Conservation (phyloP, 2,888 invertebrate genomes). For the Xestia ashworthii region DNA sequence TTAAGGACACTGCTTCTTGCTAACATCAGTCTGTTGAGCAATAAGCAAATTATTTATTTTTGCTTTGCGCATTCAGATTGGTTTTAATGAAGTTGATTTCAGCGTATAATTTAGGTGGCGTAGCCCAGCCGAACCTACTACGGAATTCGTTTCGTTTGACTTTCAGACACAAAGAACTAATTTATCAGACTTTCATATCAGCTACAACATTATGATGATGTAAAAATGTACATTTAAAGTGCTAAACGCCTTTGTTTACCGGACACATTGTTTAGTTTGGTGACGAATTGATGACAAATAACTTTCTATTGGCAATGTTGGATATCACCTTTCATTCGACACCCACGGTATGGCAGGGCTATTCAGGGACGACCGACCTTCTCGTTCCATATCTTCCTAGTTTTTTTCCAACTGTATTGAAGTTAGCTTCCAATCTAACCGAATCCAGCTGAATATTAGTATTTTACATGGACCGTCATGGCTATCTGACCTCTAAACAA, state of each 20-base stretch:
- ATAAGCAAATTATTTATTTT: slow-evolving; percentile 12
- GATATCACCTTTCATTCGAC: not conserved
- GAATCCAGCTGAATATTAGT: not conserved
- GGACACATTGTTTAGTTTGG: not conserved
- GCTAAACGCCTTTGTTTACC: not conserved
- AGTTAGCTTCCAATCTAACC: not conserved
- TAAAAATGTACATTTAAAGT: slow-evolving; percentile 1
- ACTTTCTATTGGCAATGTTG: not conserved
- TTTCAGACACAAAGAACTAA: slow-evolving; percentile 11
- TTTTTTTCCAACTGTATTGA: not conserved
- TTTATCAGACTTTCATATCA: slow-evolving; percentile 8
- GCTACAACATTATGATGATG: slow-evolving; percentile 10
- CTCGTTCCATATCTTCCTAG: not conserved
- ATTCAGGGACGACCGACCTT: not conserved
- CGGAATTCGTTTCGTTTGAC: slow-evolving; percentile 9
- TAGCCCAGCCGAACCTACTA: not conserved
- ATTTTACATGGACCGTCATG: not conserved
- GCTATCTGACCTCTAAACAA: not conserved
- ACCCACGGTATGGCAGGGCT: not conserved
- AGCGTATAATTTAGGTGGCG: slow-evolving; percentile 1
- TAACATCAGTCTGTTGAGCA: slow-evolving; percentile 35
- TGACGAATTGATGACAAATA: slow-evolving; percentile 8
- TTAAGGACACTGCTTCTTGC: slow-evolving; percentile 37
- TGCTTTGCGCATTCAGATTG: slow-evolving; percentile 9
- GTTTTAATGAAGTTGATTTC: slow-evolving; percentile 23